Conservation (phyloP, 2,888 invertebrate genomes). For the Eledona agricola region DNA sequence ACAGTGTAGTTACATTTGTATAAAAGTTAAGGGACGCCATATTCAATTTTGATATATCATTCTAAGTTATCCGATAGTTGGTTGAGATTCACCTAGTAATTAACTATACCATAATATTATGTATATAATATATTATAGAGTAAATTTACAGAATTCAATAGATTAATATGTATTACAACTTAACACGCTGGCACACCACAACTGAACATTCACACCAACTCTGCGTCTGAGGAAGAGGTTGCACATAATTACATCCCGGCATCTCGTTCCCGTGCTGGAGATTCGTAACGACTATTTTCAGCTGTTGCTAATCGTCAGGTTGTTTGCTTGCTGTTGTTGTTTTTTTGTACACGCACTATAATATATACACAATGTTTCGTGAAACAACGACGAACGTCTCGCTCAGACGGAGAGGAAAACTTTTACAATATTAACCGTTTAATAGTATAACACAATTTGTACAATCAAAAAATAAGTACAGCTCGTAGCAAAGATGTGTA, state of each 20-base stretch:
- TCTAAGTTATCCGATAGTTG: constrained; percentile 56
- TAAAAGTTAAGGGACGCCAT: constrained; percentile 63
- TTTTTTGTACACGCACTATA: constrained; percentile 54
- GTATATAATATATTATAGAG: constrained; percentile 61
- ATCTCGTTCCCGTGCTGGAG: constrained; percentile 13
- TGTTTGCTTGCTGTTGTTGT: constrained; percentile 36
- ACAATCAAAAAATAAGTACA: constrained; percentile 75
- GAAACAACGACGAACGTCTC: constrained; percentile 39
- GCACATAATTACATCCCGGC: constrained; percentile 3
- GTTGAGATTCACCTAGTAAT: constrained; percentile 59
- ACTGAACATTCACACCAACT: constrained; percentile 57
- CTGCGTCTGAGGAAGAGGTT: constrained; percentile 49
- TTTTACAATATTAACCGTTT: constrained; percentile 57
- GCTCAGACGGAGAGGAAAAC: constrained; percentile 52
- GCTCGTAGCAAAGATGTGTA: constrained; percentile 73
- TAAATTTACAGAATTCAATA: constrained; percentile 64
- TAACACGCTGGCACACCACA: constrained; percentile 60
- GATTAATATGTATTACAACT: constrained; percentile 61
- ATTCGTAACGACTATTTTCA: constrained; percentile 24
- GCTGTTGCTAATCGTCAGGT: constrained; percentile 3
- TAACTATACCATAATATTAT: constrained; percentile 56
- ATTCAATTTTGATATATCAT: constrained; percentile 58
- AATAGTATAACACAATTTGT: constrained; percentile 71
- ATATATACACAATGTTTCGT: constrained; percentile 36
- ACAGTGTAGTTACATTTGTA: constrained; percentile 48